A percentile compares a stretch with the other conserved stretches of the same genome.
Evolutionary conservation across 23 tunicate species (phyloP).

Genomic region (Halocynthia aurantium): DNA sequence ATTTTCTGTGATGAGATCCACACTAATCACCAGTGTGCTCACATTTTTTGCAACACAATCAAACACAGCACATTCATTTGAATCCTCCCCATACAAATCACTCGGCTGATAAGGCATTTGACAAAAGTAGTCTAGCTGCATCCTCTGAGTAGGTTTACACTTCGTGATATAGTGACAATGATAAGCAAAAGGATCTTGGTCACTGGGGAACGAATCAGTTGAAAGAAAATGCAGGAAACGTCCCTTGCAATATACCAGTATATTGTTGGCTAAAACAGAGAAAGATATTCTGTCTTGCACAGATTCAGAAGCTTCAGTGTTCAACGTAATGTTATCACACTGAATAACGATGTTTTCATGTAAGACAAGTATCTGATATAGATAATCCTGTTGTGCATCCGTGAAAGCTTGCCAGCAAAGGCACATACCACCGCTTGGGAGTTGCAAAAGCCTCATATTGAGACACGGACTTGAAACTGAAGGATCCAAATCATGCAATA

Average conservation of each 20-base stretch:
- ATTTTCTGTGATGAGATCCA: background rate
- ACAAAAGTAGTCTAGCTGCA: background rate
- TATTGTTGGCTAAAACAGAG: background rate
- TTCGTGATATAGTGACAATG: constrained; percentile 12
- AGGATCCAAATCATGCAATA: constrained; percentile 33
- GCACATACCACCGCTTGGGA: constrained; percentile 40
- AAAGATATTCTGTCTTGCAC: background rate
- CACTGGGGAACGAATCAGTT: background rate
- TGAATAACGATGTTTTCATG: constrained; percentile 9
- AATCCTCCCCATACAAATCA: background rate
- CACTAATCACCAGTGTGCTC: background rate
- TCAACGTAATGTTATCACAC: background rate
- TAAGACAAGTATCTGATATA: background rate
- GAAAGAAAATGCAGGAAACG: constrained; percentile 10
- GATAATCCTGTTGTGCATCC: background rate
- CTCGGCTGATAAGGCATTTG: constrained; percentile 16
- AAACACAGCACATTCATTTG: background rate
- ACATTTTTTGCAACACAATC: background rate
- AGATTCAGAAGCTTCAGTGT: background rate
- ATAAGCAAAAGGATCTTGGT: background rate
- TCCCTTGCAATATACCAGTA: background rate
- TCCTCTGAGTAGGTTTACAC: background rate
- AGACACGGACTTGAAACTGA: constrained; percentile 43
- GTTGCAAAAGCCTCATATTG: constrained; percentile 43
- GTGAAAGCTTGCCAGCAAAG: constrained; percentile 66